Conservation (phyloP, 2,888 invertebrate genomes). For the Rotaria socialis region DNA sequence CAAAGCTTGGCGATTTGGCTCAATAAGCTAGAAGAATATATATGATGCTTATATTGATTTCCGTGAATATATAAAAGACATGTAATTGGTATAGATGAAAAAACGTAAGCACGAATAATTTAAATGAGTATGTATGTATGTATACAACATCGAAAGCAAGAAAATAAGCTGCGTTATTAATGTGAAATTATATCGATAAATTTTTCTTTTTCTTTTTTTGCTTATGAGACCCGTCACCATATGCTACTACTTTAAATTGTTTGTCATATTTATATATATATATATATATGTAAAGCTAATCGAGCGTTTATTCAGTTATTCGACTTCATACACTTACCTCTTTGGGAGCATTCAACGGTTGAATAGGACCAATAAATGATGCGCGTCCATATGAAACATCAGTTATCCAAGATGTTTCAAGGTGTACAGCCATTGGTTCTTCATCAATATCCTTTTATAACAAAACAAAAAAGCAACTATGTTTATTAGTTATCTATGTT, state of each 20-base stretch:
- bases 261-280: background rate
- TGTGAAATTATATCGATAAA: background rate
- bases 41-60: background rate
- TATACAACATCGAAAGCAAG: conserved; percentile 13
- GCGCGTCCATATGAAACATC: conserved; percentile 3
- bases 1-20: background rate
- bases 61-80: background rate
- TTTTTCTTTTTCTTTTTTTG: background rate
- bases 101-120: background rate
- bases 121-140: background rate
- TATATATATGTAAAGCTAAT: background rate
- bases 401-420: background rate
- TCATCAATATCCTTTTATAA: conserved; percentile 8
- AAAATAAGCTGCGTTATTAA: background rate
- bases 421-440: background rate
- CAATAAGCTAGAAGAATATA: background rate
- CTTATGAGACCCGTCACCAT: conserved; percentile 9
- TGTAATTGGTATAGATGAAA: background rate
- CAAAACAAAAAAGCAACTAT: too few species aligned
- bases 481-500: background rate
- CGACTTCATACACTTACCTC: background rate
- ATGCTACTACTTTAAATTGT: background rate
- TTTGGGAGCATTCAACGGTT: conserved; percentile 15
- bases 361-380: background rate
- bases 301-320: background rate